Base-by-base conservation (phyloP, 1,140 invertebrate species). In the Paracyclopina nana region DNA sequence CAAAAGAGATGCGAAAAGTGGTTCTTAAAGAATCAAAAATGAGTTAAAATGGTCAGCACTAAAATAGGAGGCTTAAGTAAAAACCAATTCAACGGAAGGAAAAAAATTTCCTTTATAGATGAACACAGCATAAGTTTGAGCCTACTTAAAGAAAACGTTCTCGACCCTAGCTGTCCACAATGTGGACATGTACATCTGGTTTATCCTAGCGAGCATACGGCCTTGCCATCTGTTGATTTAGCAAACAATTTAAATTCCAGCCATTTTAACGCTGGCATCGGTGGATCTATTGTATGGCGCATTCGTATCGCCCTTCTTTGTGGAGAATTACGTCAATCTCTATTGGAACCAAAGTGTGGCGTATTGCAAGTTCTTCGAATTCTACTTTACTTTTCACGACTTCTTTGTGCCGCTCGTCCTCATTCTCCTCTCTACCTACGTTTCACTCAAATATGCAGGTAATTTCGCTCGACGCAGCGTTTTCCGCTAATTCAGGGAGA, bases 281-380 rank as follows among this genome's bases (percentile, higher is more conserved):
- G n/a, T 42, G 40, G 40, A 42, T 22, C 24, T 42, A 42, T 42
- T 42, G n/a, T 42, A 42, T 42, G 40, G n/a, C 8, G 24, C 24
- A 22, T 22, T 42, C 14, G 40, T 42, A 9, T 42, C 40, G 8
- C 40, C 40, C 20, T 42, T 42, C 40, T 42, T 42, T 22, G 40
- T 42, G 40, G 40, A 42, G 14, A 42, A 42, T 22, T 42, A 42
- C 40, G 24, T 42, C 24, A 22, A 42, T 22, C 8, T 42, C 8
- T 9, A 42, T 22, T 42, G 40, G 40, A 42, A 42, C 24, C 40
- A 42, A 42, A 42, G 40, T 22, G 8, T 42, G 8, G 24, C n/a
- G 8, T 42, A 12, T 22, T 42, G 40, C 24, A n/a, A 42, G 40
- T 42, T 42, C 14, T 42, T 18, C 20, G 14, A 18, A 22, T 42